phyloP scores from a whole-genome alignment of 2,113 vertebrate species.

The Aspiorhynchus laticeps region DNA sequence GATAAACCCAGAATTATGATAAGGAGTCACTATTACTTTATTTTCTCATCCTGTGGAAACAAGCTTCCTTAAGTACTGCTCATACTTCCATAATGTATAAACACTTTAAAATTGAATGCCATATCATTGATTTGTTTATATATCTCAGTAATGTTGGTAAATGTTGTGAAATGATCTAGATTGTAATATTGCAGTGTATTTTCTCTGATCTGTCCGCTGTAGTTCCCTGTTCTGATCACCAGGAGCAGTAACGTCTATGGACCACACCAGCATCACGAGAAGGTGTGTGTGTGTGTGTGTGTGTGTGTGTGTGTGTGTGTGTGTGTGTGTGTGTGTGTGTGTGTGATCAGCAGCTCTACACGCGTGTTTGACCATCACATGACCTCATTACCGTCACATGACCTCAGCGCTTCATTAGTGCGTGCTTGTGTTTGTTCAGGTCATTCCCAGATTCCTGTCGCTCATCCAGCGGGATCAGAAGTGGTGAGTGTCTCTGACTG shows the following conservation, averaged over 20 bases:
- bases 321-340: slow-evolving; percentile 91
- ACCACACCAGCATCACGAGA: slow-evolving; percentile 93
- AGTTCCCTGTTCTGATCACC: slow-evolving; percentile 93
- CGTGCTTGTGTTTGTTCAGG: slow-evolving; percentile 72
- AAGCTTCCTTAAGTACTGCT: not conserved
- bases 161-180: not conserved
- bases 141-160: too few species aligned
- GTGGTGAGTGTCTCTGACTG: slow-evolving; percentile 76
- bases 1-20: too few species aligned
- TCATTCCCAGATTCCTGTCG: slow-evolving; percentile 94
- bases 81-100: not conserved
- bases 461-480: slow-evolving; percentile 87
- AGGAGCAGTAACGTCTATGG: slow-evolving; percentile 96
- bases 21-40: not conserved
- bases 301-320: slow-evolving; percentile 91
- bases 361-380: not conserved
- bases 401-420: too few species aligned
- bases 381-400: not conserved
- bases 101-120: not conserved
- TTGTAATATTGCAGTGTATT: not conserved
- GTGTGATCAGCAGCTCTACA: not conserved
- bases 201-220: slow-evolving; percentile 34
- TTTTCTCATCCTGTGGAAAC: not conserved
- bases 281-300: slow-evolving; percentile 95
- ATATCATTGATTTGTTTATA: not conserved